Evolutionary conservation across 2,113 vertebrate species (phyloP).

Genomic region (Ellobius talpinus): DNA sequence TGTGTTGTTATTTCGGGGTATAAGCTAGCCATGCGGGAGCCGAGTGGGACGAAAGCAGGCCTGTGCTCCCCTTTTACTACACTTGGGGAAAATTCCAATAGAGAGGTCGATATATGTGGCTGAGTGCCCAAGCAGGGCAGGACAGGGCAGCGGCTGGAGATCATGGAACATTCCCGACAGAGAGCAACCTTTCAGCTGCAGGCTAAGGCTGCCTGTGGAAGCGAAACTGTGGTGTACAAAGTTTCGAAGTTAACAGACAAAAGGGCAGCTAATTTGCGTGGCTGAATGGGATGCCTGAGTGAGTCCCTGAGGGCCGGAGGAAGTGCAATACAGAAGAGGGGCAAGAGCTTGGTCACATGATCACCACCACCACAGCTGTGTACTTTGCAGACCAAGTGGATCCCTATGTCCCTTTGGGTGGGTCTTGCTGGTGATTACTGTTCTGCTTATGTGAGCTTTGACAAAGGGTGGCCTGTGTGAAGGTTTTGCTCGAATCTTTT

Average conservation of each 20-base stretch:
- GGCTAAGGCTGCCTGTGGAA: background rate
- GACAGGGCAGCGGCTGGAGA: background rate
- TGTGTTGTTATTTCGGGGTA: too few species aligned
- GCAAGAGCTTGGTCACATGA: background rate
- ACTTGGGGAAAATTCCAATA: background rate
- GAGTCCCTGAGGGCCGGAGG: background rate
- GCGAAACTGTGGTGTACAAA: background rate
- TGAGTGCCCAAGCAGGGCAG: background rate
- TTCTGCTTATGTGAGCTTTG: background rate
- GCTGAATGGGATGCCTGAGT: background rate
- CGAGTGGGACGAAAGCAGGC: too few species aligned
- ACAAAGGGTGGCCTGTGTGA: rapidly evolving
- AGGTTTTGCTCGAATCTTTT: background rate
- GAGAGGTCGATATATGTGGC: background rate
- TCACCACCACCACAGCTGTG: background rate
- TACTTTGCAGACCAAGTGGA: background rate
- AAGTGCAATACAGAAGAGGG: background rate
- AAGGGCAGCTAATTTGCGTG: background rate
- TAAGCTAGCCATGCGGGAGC: too few species aligned
- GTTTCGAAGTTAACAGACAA: background rate
- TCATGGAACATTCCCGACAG: background rate
- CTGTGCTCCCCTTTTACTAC: too few species aligned
- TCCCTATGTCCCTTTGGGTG: background rate
- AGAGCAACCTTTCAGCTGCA: background rate
- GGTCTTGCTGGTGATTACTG: background rate